phyloP scores from a whole-genome alignment of 2,888 invertebrate genomes.

The Acronicta leporina region DNA sequence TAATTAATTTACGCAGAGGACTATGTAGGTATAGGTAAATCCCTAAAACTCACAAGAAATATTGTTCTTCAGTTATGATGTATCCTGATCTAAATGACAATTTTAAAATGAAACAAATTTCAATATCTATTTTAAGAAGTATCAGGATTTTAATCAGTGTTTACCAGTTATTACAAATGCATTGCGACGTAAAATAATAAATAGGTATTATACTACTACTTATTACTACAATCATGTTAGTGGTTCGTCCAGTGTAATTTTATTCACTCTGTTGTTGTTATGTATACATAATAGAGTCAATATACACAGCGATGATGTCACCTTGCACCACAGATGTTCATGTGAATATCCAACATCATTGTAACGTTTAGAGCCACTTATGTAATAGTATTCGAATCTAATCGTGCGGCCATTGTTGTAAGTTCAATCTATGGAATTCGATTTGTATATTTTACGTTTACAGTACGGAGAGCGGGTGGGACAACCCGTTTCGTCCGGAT shows the following conservation, averaged over 20 bases:
- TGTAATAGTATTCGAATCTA: conserved; percentile 22
- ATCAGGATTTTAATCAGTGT: conserved; percentile 40
- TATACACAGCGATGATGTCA: conserved; percentile 61
- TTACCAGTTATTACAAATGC: conserved; percentile 50
- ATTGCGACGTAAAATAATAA: conserved; percentile 36
- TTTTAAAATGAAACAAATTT: conserved; percentile 13
- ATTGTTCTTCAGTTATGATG: not conserved
- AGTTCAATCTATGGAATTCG: conserved; percentile 26
- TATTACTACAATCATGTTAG: conserved; percentile 6
- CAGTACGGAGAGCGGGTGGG: conserved; percentile 98
- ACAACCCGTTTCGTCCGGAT: conserved; percentile 99
- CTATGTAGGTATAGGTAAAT: no score
- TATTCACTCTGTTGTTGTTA: conserved; percentile 46
- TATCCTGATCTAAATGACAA: conserved; percentile 3
- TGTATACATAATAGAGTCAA: conserved; percentile 39
- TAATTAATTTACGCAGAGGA: no score
- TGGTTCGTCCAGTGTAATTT: conserved; percentile 32
- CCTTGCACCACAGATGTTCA: conserved; percentile 48
- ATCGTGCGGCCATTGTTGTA: conserved; percentile 35
- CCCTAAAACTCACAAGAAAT: no score
- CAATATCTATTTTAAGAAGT: conserved; percentile 50
- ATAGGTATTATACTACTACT: conserved; percentile 20
- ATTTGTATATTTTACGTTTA: conserved; percentile 37
- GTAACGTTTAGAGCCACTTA: conserved; percentile 36
- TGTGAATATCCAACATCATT: conserved; percentile 40